Evolutionary conservation across 2,888 invertebrate species (phyloP).

Genomic region (Nemotelus pantherinus): DNA sequence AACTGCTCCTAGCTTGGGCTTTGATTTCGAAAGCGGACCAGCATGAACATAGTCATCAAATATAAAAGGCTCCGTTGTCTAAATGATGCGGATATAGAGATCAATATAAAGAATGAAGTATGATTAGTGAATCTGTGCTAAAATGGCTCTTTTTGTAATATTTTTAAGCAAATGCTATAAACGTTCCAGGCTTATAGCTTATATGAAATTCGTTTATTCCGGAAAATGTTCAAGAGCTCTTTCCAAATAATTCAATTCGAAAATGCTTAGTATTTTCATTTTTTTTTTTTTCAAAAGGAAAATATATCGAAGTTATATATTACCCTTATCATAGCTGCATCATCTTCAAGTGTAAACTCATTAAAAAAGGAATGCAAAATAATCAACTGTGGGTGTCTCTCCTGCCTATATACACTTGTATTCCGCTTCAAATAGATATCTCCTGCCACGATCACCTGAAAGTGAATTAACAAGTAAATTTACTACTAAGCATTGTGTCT

Average conservation of each 20-base stretch:
- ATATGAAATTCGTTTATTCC: no score
- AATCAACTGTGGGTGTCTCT: slow-evolving; percentile 9
- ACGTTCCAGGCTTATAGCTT: no score
- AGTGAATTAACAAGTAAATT: neutral
- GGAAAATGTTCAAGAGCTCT: no score
- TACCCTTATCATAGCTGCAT: slow-evolving; percentile 19
- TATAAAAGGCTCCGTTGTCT: slow-evolving; percentile 8
- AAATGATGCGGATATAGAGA: neutral
- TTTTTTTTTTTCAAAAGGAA: neutral
- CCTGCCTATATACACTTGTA: neutral
- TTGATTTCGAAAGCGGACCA: slow-evolving; percentile 1
- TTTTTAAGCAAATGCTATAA: neutral
- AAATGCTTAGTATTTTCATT: no score
- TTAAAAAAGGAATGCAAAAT: slow-evolving; percentile 25
- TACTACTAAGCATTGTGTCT: neutral
- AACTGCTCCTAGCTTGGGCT: neutral
- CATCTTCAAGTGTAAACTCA: slow-evolving; percentile 17
- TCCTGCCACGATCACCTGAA: slow-evolving; percentile 9
- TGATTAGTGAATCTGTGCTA: neutral
- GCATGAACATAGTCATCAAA: slow-evolving; percentile 16
- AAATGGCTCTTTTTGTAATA: neutral
- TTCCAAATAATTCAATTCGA: no score
- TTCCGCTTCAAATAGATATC: neutral
- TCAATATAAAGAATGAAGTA: neutral
- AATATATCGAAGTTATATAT: neutral